phyloP scores from a whole-genome alignment of 2,797 vertebrate genomes.

The Phyllotis vaccarum region DNA sequence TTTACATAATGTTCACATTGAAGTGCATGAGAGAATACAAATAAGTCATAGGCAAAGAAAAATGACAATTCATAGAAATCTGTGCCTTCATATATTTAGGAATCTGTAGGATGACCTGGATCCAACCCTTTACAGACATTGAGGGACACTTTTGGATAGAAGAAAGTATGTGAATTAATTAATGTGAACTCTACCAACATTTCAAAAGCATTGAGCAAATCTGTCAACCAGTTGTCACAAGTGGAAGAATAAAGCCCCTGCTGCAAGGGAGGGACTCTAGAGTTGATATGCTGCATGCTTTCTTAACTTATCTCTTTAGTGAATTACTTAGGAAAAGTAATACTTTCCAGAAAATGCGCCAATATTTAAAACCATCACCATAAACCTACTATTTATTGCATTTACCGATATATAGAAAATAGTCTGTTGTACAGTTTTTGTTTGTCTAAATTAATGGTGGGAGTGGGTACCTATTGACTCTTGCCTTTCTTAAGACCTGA shows the following conservation, averaged over 20 bases:
- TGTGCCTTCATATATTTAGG: background rate
- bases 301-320: background rate
- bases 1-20: background rate
- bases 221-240: background rate
- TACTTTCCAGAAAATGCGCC: background rate
- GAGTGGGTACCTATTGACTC: background rate
- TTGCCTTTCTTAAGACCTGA: conserved; percentile 44
- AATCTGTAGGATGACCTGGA: background rate
- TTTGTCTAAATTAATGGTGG: conserved; percentile 2
- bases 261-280: background rate
- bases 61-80: background rate
- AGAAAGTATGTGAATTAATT: background rate
- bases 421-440: background rate
- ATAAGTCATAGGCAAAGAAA: background rate
- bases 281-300: background rate
- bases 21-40: background rate
- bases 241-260: background rate
- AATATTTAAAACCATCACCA: background rate
- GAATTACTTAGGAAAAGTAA: background rate
- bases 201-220: background rate
- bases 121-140: background rate
- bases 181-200: background rate
- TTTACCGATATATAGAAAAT: background rate
- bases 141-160: background rate
- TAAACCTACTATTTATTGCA: background rate